A percentile compares a stretch with the other conserved stretches of the same genome.
Evolutionary conservation across 2,113 vertebrate genomes (phyloP).

Genomic region (Dipodomys ordii): DNA sequence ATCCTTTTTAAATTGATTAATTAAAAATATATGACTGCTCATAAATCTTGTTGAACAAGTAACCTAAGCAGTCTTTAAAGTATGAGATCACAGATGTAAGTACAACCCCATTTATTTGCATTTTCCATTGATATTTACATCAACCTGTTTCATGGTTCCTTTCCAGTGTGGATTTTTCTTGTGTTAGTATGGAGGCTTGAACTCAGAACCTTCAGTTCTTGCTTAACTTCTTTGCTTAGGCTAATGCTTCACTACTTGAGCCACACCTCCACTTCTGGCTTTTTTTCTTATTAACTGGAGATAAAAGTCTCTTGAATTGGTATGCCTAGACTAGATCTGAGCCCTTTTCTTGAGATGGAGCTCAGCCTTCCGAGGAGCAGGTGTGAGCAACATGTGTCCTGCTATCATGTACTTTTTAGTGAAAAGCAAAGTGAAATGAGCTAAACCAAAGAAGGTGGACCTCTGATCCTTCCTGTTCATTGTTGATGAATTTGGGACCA

Average conservation of each 20-base stretch:
- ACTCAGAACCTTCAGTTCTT: neutral
- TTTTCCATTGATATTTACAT: constrained; percentile 53
- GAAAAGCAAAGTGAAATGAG: neutral
- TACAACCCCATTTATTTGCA: constrained; percentile 55
- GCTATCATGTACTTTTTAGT: too few relatives aligned
- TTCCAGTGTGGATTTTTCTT: neutral
- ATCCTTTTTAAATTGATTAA: constrained; percentile 57
- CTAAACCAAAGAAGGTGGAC: neutral
- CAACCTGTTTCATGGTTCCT: constrained; percentile 30
- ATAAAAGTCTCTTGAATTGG: too few relatives aligned
- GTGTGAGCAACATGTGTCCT: too few relatives aligned
- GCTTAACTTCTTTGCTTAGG: too few relatives aligned
- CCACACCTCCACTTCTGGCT: too few relatives aligned
- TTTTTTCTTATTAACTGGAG: too few relatives aligned
- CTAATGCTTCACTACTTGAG: too few relatives aligned
- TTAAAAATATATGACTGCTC: neutral
- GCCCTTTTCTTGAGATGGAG: too few relatives aligned
- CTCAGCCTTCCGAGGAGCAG: too few relatives aligned
- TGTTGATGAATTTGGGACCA: constrained; percentile 67
- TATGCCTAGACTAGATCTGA: too few relatives aligned
- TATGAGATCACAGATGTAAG: constrained; percentile 60
- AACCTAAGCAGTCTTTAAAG: constrained; percentile 39
- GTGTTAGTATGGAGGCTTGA: too few relatives aligned
- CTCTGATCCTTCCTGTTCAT: neutral
- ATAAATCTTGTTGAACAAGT: constrained; percentile 59